A percentile compares a stretch with the other conserved stretches of the same genome.
phyloP scores from a whole-genome alignment of 2,113 vertebrate genomes.

The Elachura formosa region DNA sequence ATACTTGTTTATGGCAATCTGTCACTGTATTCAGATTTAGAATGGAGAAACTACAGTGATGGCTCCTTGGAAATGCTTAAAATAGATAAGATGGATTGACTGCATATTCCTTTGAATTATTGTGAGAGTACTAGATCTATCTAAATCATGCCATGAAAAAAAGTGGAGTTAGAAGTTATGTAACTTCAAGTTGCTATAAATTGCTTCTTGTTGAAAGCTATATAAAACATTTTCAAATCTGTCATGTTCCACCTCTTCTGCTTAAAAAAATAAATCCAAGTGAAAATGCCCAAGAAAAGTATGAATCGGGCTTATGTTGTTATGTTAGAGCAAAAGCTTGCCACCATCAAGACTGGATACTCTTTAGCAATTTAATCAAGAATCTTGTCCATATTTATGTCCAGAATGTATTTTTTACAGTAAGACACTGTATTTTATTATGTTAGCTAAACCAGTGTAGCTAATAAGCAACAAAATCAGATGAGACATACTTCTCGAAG shows the following conservation, averaged over 20 bases:
- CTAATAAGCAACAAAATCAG: neutral
- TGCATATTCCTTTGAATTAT: slow-evolving; percentile 56
- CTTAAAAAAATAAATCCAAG: neutral
- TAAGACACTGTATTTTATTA: neutral
- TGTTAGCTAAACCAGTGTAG: neutral
- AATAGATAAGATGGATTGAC: slow-evolving; percentile 45
- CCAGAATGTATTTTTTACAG: neutral
- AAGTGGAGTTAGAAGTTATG: slow-evolving; percentile 42
- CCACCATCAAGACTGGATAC: neutral
- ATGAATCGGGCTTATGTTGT: neutral
- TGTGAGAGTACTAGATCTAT: slow-evolving; percentile 40
- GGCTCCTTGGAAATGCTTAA: slow-evolving; percentile 19
- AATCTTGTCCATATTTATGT: neutral
- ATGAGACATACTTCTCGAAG: neutral
- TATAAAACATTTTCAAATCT: slow-evolving; percentile 55
- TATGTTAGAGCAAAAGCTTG: neutral
- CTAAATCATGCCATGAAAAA: slow-evolving; percentile 29
- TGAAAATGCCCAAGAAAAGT: slow-evolving; percentile 15
- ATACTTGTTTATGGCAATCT: slow-evolving; percentile 19
- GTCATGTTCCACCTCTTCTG: slow-evolving; percentile 49
- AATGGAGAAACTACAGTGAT: neutral
- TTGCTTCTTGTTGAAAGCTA: slow-evolving; percentile 53
- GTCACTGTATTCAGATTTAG: neutral
- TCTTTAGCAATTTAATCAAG: neutral
- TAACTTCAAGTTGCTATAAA: slow-evolving; percentile 56